Base-by-base conservation (phyloP, 2,888 invertebrate species). In the Eudasyphora cyanicolor region DNA sequence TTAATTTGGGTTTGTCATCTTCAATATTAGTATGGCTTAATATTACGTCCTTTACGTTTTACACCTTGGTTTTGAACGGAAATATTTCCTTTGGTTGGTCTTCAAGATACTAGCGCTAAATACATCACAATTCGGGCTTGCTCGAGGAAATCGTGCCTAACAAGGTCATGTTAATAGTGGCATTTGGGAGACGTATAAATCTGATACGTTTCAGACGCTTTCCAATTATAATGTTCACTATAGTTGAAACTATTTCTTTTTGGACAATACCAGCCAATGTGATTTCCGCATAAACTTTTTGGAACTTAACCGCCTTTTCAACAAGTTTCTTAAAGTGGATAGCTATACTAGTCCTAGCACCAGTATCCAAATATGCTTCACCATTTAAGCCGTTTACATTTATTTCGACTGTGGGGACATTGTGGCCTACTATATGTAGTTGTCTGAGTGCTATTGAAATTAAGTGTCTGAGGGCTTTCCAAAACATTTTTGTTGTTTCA, bases 21-120 rank as follows among this genome's bases (percentile, higher is more conserved):
- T 70, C 29, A 12, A 70, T 51, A 10, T 27, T 49, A 8, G 70
- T 17, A 8, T 76, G 35, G 17, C 32, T 24, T 0, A 51, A n/a
- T n/a, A 2, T 8, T 6, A 32, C 4, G 7, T 76, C 24, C 49
- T 62, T 32, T 45, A 64, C 51, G 14, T 35, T 64, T 0, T 49
- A 64, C 35, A 49, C 35, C 24, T 64, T 76, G 2, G 49, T n/a
- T 45, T 62, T 78, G 38, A 82, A 79, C 32, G 79, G 76, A 45
- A 75, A 76, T 14, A 64, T 64, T 32, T 62, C 71, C n/a, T n/a
- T n/a, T n/a, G n/a, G n/a, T n/a, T 86, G 76, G 7, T 88, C 87
- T 3, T 87, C 75, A 4, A 54, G 51, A 51, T 51, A 62, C 60
- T 64, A 76, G 79, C 5, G 64, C 73, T 10, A 79, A 32, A 32